Conservation (phyloP, 2,113 vertebrate species). For the Cepphus grylle region DNA sequence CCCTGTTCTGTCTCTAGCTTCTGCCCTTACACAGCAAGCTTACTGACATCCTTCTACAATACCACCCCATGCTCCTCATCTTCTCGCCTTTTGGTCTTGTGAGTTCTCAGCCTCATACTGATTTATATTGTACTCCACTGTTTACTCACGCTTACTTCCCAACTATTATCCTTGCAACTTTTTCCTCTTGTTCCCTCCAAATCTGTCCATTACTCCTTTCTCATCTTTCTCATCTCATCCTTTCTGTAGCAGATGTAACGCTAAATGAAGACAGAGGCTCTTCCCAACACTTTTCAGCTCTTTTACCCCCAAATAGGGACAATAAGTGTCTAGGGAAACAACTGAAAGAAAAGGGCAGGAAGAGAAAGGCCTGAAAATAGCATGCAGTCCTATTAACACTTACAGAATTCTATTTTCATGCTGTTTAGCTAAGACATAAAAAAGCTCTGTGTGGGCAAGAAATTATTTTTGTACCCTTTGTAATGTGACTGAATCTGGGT, state of each 20-base stretch:
- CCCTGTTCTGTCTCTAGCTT: background rate
- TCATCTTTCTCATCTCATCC: background rate
- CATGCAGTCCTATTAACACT: background rate
- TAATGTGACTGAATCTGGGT: background rate
- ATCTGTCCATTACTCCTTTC: background rate
- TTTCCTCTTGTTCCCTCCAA: background rate
- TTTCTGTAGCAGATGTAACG: background rate
- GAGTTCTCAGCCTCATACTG: background rate
- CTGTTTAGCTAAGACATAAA: background rate
- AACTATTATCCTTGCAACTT: background rate
- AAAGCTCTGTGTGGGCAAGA: background rate
- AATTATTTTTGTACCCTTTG: background rate
- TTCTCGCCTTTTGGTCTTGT: accelerated
- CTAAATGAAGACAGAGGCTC: background rate
- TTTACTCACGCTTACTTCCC: background rate
- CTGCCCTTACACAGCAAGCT: background rate
- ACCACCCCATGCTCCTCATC: accelerated
- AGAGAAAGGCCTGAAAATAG: background rate
- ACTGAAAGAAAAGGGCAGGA: background rate
- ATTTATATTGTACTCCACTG: background rate
- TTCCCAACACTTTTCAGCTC: background rate
- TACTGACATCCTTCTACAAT: background rate
- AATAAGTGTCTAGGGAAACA: background rate
- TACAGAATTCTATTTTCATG: background rate
- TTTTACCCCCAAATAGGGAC: background rate